Percentiles rank a stretch among this genome's conserved stretches.
Conservation (phyloP, 2,888 invertebrate species). For the Gisinianus flammeolus region DNA sequence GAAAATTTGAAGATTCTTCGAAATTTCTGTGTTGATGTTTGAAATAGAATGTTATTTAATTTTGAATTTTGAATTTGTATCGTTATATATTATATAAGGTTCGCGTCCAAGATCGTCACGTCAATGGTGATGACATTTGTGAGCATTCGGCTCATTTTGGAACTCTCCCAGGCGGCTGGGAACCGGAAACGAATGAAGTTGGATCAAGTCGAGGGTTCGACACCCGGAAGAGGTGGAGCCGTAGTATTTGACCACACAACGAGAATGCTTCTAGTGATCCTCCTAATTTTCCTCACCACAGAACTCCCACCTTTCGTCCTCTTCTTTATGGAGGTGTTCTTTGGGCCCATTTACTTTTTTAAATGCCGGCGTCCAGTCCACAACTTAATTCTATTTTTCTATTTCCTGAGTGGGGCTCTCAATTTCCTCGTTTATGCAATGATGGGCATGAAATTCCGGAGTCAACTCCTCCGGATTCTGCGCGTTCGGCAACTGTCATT, state of each 20-base stretch:
- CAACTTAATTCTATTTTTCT: background rate
- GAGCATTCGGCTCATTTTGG: background rate
- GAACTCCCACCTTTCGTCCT: background rate
- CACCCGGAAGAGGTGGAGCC: background rate
- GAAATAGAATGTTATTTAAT: too few species aligned
- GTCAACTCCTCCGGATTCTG: background rate
- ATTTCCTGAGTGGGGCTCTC: background rate
- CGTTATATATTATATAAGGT: background rate
- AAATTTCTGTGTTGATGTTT: too few species aligned
- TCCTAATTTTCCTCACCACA: background rate
- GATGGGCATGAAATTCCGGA: background rate
- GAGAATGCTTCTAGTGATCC: background rate
- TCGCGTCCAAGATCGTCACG: background rate
- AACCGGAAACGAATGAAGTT: background rate
- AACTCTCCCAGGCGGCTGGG: background rate
- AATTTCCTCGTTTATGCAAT: background rate
- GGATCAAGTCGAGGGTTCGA: background rate
- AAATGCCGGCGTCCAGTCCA: conserved; percentile 1
- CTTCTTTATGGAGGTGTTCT: background rate
- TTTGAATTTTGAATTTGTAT: too few species aligned
- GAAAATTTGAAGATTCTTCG: too few species aligned
- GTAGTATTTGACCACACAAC: background rate
- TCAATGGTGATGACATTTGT: background rate
- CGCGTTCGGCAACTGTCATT: too few species aligned
- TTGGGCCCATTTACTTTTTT: background rate